Conservation (phyloP, 2,888 invertebrate species). For the Seira sanloemensis region DNA sequence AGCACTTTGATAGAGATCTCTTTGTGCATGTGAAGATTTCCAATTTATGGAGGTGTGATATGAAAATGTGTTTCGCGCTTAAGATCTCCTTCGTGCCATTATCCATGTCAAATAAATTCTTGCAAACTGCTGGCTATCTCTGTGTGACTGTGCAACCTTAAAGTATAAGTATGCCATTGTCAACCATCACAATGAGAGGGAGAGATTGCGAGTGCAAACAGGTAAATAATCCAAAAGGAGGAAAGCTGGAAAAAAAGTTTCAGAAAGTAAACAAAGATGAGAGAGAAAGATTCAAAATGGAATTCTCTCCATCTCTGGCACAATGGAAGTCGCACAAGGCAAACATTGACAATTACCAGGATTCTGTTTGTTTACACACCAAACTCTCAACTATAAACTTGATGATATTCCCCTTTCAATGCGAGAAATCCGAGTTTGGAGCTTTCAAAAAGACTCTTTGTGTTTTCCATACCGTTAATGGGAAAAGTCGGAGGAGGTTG, state of each 20-base stretch:
- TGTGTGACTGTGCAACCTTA: too few relatives aligned
- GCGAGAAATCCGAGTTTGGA: background rate
- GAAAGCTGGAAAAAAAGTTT: conserved; percentile 4
- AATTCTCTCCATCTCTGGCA: background rate
- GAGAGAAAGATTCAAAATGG: background rate
- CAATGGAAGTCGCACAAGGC: conserved; percentile 17
- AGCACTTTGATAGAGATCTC: background rate
- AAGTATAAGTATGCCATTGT: background rate
- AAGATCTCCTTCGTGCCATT: too few relatives aligned
- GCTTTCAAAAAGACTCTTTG: background rate
- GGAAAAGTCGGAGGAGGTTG: too few relatives aligned
- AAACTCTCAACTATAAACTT: background rate
- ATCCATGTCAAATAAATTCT: background rate
- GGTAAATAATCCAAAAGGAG: background rate
- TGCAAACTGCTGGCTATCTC: too few relatives aligned
- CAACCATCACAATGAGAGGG: background rate
- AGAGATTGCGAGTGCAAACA: background rate
- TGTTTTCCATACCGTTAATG: background rate
- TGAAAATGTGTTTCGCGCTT: too few relatives aligned
- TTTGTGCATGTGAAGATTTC: background rate
- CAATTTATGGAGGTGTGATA: background rate
- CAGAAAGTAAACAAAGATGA: conserved; percentile 1
- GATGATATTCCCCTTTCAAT: background rate
- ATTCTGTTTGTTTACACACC: conserved; percentile 35
- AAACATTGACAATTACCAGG: conserved; percentile 53